Percentiles rank a stretch among this genome's conserved stretches.
Conservation (phyloP, 2,888 invertebrate genomes). For the Rhagophthalmus giganteus region DNA sequence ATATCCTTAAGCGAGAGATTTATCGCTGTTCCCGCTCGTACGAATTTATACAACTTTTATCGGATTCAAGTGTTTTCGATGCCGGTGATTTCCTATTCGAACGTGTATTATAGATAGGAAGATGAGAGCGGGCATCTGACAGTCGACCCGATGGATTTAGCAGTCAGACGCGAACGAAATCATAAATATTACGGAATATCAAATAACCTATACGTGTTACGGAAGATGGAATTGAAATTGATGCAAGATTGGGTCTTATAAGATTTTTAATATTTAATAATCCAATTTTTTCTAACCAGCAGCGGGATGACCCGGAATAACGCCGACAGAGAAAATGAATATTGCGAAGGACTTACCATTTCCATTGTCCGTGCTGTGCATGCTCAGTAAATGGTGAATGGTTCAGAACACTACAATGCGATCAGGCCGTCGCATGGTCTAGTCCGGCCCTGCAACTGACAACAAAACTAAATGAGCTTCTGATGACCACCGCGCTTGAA, state of each 20-base stretch:
- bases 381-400: slow-evolving; percentile 45
- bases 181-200: slow-evolving; percentile 53
- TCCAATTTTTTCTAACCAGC: slow-evolving; percentile 21
- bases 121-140: slow-evolving; percentile 41
- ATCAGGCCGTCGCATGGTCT: slow-evolving; percentile 46
- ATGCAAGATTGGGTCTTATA: slow-evolving; percentile 27
- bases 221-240: slow-evolving; percentile 31
- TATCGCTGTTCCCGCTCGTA: slow-evolving; percentile 43
- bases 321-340: slow-evolving; percentile 7
- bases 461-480: slow-evolving; percentile 33
- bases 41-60: slow-evolving; percentile 53
- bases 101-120: slow-evolving; percentile 43
- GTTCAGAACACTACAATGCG: slow-evolving; percentile 39
- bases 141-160: slow-evolving; percentile 45
- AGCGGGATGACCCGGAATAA: slow-evolving; percentile 5
- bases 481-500: slow-evolving; percentile 28
- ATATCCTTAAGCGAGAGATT: slow-evolving; percentile 50
- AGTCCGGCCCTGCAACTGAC: slow-evolving; percentile 42
- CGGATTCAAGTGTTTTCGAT: slow-evolving; percentile 46
- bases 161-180: slow-evolving; percentile 46
- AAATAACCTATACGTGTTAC: slow-evolving; percentile 45
- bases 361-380: slow-evolving; percentile 58
- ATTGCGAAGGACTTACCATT: slow-evolving; percentile 48
- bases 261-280: slow-evolving; percentile 27
- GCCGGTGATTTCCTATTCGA: slow-evolving; percentile 41